These are phyloP conservation scores for Pecten maximus DNA, from an alignment of 2,888 invertebrate genomes.

Conservation along the genomic window DNA sequence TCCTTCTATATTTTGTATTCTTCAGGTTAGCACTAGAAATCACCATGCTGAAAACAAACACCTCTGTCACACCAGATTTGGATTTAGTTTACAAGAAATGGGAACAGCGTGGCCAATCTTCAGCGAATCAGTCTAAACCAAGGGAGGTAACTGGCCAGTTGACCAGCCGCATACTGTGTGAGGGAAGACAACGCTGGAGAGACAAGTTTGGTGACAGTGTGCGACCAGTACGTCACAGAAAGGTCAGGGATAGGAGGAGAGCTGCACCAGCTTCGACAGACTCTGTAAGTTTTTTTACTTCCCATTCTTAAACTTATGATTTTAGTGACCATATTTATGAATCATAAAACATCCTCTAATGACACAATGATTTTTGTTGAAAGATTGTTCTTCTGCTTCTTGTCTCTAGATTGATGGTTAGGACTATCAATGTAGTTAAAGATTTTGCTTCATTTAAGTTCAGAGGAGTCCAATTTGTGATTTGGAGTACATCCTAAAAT, in stretches of 20 bases:
- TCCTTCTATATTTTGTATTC: neutral
- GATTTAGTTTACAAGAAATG: conserved; percentile 67
- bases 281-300: conserved; percentile 57
- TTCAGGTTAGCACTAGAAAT: neutral
- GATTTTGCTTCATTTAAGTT: too few species aligned
- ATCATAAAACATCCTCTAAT: too few species aligned
- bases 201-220: conserved; percentile 65
- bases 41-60: conserved; percentile 39
- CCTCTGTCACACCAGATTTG: conserved; percentile 61
- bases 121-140: neutral
- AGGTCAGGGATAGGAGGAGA: conserved; percentile 44
- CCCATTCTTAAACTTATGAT: too few species aligned
- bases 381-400: too few species aligned
- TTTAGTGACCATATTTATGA: too few species aligned
- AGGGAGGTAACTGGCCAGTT: conserved; percentile 41
- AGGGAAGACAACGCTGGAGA: conserved; percentile 63
- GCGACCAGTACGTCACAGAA: conserved; percentile 50
- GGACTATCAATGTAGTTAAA: too few species aligned
- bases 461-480: too few species aligned
- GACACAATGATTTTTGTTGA: too few species aligned
- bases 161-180: conserved; percentile 46
- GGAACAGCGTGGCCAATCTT: conserved; percentile 60
- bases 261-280: conserved; percentile 55
- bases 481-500: too few species aligned
- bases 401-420: too few species aligned